Evolutionary conservation across 2,888 invertebrate genomes (phyloP).

Genomic region (Conomelus anceps): DNA sequence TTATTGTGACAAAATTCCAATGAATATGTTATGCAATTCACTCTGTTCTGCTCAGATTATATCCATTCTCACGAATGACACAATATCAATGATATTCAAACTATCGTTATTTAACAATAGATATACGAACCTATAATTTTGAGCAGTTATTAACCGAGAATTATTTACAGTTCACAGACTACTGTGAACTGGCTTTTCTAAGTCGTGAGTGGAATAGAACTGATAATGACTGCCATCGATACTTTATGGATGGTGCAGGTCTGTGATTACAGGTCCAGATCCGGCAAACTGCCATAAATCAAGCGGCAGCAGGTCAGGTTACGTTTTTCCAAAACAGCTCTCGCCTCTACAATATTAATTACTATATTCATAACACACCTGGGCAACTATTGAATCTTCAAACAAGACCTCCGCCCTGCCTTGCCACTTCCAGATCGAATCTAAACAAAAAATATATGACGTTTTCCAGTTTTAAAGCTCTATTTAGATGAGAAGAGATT

Average conservation of each 20-base stretch:
- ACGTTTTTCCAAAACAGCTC: neutral
- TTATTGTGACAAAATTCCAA: too few species aligned
- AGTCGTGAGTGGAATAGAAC: neutral
- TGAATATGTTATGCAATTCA: too few species aligned
- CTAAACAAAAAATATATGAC: neutral
- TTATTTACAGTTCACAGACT: neutral
- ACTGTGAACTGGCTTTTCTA: neutral
- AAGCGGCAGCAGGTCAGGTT: neutral
- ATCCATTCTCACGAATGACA: too few species aligned
- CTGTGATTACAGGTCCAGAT: neutral
- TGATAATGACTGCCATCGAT: neutral
- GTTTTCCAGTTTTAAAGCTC: neutral
- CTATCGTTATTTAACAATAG: neutral
- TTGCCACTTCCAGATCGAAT: neutral
- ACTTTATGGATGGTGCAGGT: neutral
- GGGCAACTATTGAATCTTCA: neutral
- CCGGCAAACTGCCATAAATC: neutral
- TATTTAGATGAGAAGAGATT: too few species aligned
- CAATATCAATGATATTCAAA: neutral
- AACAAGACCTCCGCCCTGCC: neutral
- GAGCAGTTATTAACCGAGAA: neutral
- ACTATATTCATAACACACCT: slow-evolving; percentile 1
- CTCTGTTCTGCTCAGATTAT: too few species aligned
- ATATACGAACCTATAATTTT: neutral
- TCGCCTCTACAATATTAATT: slow-evolving; percentile 1